Base-by-base conservation (phyloP, 2,888 invertebrate genomes). In the Hartigia nigra region DNA sequence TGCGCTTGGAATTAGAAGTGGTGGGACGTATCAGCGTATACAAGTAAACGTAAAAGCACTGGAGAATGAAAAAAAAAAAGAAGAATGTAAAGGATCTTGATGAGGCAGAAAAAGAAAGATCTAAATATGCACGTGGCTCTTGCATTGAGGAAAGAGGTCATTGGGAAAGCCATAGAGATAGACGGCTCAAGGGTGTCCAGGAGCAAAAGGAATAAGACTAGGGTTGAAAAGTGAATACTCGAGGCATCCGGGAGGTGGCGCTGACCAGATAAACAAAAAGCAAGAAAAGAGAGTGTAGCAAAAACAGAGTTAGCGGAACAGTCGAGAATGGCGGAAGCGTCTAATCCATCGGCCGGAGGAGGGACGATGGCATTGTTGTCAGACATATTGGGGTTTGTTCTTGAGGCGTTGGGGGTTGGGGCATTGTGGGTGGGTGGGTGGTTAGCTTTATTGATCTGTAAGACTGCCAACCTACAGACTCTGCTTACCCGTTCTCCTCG, bases 371-470 rank as follows among this genome's bases (percentile, higher is more conserved):
- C 87, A 89, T 90, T 89, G 89, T 89, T 90, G 89, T 89, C 90
- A 86, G 91, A 90, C 90, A 91, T 90, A 91, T 90, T 89, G 90
- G 88, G 89, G 88, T 89, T 90, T 90, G 90, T 91, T 91, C 91
- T 91, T 91, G 90, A 91, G 90, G 88, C 88, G 88, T 86, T 86
- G 79, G 81, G 81, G 80, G 84, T 79, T n/a, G 74, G 74, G 76
- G 81, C 82, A 84, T 84, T 85, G 84, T 83, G 85, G 85, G 85
- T 81, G 84, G 84, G 86, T 85, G 90, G 91, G 88, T 90, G 91
- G 91, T 91, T 91, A 91, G 91, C 91, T 91, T 91, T 91, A 91
- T 91, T 91, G 91, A 91, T 91, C 91, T 91, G 91, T 91, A 91
- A 91, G 91, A 91, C 91, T 91, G 87, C 89, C 90, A 87, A 88